These are phyloP conservation scores for Galleria mellonella DNA, from an alignment of 1,140 invertebrate genomes.

Conservation along the genomic window DNA sequence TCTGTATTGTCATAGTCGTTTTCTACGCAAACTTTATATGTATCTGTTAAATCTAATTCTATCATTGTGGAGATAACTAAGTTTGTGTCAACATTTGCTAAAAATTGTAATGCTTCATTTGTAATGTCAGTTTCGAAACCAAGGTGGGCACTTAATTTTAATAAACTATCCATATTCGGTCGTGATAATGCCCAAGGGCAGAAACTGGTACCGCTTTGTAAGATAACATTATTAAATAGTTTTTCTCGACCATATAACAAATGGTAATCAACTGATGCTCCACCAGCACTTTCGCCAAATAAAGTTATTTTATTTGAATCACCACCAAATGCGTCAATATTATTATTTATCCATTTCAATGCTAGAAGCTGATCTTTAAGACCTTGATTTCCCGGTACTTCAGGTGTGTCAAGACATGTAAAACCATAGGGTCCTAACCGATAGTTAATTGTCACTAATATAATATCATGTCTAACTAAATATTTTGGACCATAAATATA, in stretches of 20 bases:
- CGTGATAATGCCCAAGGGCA: not conserved
- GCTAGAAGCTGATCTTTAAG: conserved; percentile 80
- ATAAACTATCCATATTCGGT: not conserved
- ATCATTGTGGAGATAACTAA: not conserved
- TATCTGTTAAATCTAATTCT: not conserved
- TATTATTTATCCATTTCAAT: conserved; percentile 77
- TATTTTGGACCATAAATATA: conserved; percentile 43
- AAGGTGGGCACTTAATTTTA: conserved; percentile 2
- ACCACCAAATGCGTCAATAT: conserved; percentile 81
- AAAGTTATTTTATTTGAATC: conserved; percentile 77
- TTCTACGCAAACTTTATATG: conserved; percentile 4
- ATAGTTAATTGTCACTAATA: conserved; percentile 77
- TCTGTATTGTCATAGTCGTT: conserved; percentile 2
- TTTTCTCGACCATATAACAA: conserved; percentile 11
- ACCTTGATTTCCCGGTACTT: conserved; percentile 80
- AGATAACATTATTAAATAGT: conserved; percentile 4
- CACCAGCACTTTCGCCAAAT: conserved; percentile 80
- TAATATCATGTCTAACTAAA: conserved; percentile 4
- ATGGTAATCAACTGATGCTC: conserved; percentile 25
- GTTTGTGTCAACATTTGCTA: conserved; percentile 2
- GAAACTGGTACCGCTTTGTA: conserved; percentile 4
- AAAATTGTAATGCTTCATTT: conserved; percentile 1
- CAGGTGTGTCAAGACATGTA: conserved; percentile 76
- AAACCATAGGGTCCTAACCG: conserved; percentile 78
- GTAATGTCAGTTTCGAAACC: not conserved